Evolutionary conservation across 2,113 vertebrate species (phyloP), one percentile per base, ranked within the genome.

Genomic region (Thryonomys swinderianus): DNA sequence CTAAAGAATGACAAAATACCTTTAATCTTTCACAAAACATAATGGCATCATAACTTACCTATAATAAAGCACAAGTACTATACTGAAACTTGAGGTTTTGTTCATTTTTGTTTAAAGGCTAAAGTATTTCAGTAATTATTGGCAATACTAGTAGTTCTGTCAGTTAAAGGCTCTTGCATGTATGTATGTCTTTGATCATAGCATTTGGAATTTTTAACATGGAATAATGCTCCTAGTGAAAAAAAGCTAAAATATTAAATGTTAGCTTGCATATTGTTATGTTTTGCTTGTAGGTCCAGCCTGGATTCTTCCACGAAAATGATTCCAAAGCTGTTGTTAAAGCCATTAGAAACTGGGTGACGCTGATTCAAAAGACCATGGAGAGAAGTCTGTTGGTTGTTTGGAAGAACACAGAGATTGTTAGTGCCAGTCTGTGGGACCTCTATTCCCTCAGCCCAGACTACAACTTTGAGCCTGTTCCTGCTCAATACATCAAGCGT

Each of bases 231-330:
- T 88, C 12, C 34, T 83, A 79, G 45, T 96, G 27, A 85, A 62
- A 90, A 85, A 69, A 66, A 81, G 14, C 88, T 90, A 93, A 97
- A 88, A 64, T 90, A 13, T 89, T 95, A 83, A 79, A 74, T 86
- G 1, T 88, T 94, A 61, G 55, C 92, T 88, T 93, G 25, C 21
- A n/a, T n/a, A n/a, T 91, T 91, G 67, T 55, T 88, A 55, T 85
- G 32, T 94, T 88, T 94, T 94, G 1, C 95, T 74, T 94, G 62
- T 96, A 99, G 99, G 99, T 99, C 73, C 99, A 99, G 80, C 99
- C 99, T 5, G 99, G 99, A 93, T 99, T 99, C 97, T 99, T 99
- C 94, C 99, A 99, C 89, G 99, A 99, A 98, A 99, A 99, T 67
- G 99, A 99, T 97, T 99, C 99, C 69, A 99, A 99, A 96, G 98